Base-by-base conservation (phyloP, 2,113 vertebrate genomes). In the Ibidorhyncha struthersii region DNA sequence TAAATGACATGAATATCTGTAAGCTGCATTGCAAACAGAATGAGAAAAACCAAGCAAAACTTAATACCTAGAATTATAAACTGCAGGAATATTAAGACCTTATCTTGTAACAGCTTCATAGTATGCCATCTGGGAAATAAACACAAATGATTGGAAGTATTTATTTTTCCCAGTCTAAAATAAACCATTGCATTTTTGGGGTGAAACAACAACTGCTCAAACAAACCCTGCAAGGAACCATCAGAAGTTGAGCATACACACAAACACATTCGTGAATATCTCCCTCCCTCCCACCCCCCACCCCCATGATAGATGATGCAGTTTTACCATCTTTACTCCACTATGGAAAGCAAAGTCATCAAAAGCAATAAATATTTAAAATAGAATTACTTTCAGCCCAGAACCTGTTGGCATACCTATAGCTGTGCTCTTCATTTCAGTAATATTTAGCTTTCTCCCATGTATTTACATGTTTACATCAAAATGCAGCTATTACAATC, bases 31-130 rank as follows among this genome's bases (percentile, higher is more conserved):
- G 58, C 80, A 95, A 94, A 87, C 52, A 89, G 32, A 94, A 82
- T 65, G 73, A 66, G 72, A 95, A 97, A 97, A 63, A 72, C 14
- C 77, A 96, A 94, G 85, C 53, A 87, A 95, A 97, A 91, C 43
- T 58, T 95, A 93, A 94, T 77, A 96, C 49, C 91, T 84, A 20
- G n/a, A 93, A 59, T 76, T 77, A 95, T 90, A 97, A 97, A 97
- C 78, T 94, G 93, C 91, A 97, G 95, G 92, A 97, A 95, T 97
- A 96, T 93, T 90, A 96, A 97, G 86, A 95, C 43, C n/a, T 97
- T 94, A 89, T 78, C 45, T 95, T 92, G 78, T 93, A 97, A 95
- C 47, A 97, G 71, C 43, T 93, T 98, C 78, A 80, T 47, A 82
- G 91, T 71, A 83, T 92, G 82, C 53, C 52, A 38, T 90, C 73